Conservation (phyloP, 2,888 invertebrate species). For the Cosmorhoe ocellata region DNA sequence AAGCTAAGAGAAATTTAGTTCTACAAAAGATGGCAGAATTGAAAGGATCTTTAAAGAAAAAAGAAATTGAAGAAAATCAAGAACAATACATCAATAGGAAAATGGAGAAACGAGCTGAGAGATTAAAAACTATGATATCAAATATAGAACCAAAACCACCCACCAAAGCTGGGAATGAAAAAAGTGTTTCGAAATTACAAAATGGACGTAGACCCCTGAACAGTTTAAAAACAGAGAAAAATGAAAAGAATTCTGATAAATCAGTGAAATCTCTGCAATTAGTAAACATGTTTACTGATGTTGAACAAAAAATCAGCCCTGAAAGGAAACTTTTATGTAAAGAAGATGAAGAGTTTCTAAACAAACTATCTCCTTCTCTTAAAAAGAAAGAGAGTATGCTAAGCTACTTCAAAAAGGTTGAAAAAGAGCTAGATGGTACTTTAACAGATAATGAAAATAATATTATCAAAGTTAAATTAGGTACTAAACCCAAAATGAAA, state of each 20-base stretch:
- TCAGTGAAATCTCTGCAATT: slow-evolving; percentile 45
- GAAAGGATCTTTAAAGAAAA: slow-evolving; percentile 83
- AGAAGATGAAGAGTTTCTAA: slow-evolving; percentile 74
- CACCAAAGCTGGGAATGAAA: slow-evolving; percentile 28
- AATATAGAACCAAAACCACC: slow-evolving; percentile 46
- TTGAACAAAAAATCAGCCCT: slow-evolving; percentile 35
- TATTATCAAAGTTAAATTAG: slow-evolving; percentile 64
- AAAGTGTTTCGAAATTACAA: slow-evolving; percentile 14
- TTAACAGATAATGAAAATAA: slow-evolving; percentile 42
- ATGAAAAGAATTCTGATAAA: slow-evolving; percentile 30
- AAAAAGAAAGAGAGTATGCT: slow-evolving; percentile 84
- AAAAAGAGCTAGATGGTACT: slow-evolving; percentile 50
- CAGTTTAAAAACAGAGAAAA: slow-evolving; percentile 23
- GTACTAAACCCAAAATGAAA: slow-evolving; percentile 55
- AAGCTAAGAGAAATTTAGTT: slow-evolving; percentile 75
- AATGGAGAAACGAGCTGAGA: slow-evolving; percentile 84
- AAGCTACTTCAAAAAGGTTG: slow-evolving; percentile 82
- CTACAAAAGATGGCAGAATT: slow-evolving; percentile 85
- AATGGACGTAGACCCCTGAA: slow-evolving; percentile 22
- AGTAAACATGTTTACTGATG: slow-evolving; percentile 54
- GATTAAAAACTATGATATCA: slow-evolving; percentile 74
- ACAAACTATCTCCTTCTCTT: slow-evolving; percentile 81
- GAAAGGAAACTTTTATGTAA: slow-evolving; percentile 44
- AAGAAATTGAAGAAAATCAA: slow-evolving; percentile 80
- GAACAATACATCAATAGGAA: slow-evolving; percentile 81